phyloP scores from a whole-genome alignment of 2,113 vertebrate species.

The Ptilorrhoa leucosticta region DNA sequence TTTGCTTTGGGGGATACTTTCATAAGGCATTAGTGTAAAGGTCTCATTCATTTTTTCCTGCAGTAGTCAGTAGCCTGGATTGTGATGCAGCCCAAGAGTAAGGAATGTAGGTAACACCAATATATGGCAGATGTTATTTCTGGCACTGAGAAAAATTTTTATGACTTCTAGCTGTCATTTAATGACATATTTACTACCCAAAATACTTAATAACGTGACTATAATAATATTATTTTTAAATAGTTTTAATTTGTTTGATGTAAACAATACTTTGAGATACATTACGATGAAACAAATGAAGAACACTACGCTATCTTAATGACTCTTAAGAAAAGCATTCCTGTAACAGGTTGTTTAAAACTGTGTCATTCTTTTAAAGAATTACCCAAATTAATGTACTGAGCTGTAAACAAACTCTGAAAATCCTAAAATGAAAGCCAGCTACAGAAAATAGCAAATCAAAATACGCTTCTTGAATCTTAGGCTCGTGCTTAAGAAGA shows the following conservation, averaged over 20 bases:
- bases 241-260: constrained; percentile 5
- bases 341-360: background rate
- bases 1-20: background rate
- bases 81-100: background rate
- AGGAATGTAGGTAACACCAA: background rate
- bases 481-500: background rate
- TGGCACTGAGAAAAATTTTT: background rate
- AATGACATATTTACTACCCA: background rate
- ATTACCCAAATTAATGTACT: background rate
- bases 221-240: background rate
- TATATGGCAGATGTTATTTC: background rate
- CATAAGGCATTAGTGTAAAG: background rate
- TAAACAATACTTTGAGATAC: background rate
- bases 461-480: background rate
- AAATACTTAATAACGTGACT: background rate
- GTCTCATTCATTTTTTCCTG: background rate
- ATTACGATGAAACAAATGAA: background rate
- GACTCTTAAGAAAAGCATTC: background rate
- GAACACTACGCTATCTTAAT: background rate
- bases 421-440: background rate
- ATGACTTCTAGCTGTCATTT: background rate
- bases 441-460: background rate
- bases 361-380: background rate
- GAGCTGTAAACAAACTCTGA: background rate
- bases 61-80: background rate